Evolutionary conservation across 1,140 invertebrate genomes (phyloP).

Genomic region (Gonatopus flavifemur): DNA sequence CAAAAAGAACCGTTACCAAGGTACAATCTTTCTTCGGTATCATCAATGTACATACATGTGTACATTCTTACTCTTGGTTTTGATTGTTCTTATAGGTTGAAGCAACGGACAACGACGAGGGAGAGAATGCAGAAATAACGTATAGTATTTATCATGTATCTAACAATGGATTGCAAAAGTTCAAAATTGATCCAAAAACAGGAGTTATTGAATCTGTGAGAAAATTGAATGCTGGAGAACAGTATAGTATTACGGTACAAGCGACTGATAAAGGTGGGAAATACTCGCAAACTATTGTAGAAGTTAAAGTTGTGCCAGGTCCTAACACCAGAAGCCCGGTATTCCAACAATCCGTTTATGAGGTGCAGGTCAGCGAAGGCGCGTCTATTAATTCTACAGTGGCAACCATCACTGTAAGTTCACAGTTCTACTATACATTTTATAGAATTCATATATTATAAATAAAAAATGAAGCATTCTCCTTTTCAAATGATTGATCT

Average conservation of each 20-base stretch:
- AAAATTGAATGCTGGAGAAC: slow-evolving; percentile 80
- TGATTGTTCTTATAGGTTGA: slow-evolving; percentile 62
- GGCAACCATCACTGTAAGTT: slow-evolving; percentile 66
- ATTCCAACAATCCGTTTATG: slow-evolving; percentile 78
- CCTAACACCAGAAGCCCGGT: slow-evolving; percentile 83
- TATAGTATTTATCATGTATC: slow-evolving; percentile 88
- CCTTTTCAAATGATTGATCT: slow-evolving; percentile 2
- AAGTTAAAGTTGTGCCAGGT: slow-evolving; percentile 77
- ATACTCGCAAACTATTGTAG: slow-evolving; percentile 79
- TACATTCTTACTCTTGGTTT: background rate
- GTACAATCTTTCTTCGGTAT: slow-evolving; percentile 44
- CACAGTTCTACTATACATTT: too few species aligned
- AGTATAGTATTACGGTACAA: slow-evolving; percentile 85
- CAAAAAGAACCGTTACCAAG: slow-evolving; percentile 73
- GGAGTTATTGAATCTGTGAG: slow-evolving; percentile 77
- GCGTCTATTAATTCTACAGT: slow-evolving; percentile 84
- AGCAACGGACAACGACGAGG: slow-evolving; percentile 83
- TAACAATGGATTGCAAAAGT: slow-evolving; percentile 84
- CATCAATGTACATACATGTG: background rate
- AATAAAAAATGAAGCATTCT: background rate
- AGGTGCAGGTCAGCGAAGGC: slow-evolving; percentile 85
- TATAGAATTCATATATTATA: background rate
- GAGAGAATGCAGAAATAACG: slow-evolving; percentile 76
- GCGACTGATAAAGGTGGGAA: slow-evolving; percentile 72
- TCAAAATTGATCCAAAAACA: slow-evolving; percentile 78